A percentile compares a stretch with the other conserved stretches of the same genome.
Evolutionary conservation across 2,797 vertebrate genomes (phyloP).

Genomic region (Columba guinea): DNA sequence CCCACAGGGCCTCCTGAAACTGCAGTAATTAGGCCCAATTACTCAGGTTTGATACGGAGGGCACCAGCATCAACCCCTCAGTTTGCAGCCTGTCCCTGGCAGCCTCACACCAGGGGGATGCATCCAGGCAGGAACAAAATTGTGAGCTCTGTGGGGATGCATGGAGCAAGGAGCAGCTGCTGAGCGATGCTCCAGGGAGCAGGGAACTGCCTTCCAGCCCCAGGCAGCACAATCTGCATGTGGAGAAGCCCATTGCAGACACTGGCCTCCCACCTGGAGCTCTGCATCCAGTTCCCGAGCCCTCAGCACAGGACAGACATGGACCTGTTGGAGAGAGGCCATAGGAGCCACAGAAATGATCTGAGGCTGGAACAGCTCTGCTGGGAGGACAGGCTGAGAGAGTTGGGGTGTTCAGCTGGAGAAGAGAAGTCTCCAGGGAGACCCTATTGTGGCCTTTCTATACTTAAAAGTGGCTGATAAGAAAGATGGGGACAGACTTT

Average conservation of each 20-base stretch:
- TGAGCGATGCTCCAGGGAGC: neutral
- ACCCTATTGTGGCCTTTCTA: too few relatives aligned
- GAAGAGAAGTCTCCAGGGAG: too few relatives aligned
- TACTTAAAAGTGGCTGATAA: too few relatives aligned
- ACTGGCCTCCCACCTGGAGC: too few relatives aligned
- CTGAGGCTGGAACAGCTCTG: too few relatives aligned
- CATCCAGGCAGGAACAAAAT: neutral
- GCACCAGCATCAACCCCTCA: fast-evolving
- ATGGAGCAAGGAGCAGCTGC: neutral
- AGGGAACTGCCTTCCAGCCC: neutral
- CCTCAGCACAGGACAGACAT: too few relatives aligned
- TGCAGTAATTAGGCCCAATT: neutral
- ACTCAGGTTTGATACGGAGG: neutral
- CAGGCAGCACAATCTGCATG: fast-evolving
- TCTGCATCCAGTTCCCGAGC: too few relatives aligned
- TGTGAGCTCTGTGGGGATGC: neutral
- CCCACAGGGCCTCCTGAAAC: neutral
- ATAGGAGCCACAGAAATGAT: too few relatives aligned
- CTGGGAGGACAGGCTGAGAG: too few relatives aligned
- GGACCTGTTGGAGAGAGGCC: too few relatives aligned
- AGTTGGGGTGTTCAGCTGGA: too few relatives aligned
- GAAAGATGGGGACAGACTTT: too few relatives aligned
- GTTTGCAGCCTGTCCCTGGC: neutral
- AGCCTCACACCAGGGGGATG: neutral
- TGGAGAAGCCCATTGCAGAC: neutral